These are phyloP conservation scores for Lomographa bimaculata DNA, from an alignment of 2,888 invertebrate genomes.

Conservation along the genomic window DNA sequence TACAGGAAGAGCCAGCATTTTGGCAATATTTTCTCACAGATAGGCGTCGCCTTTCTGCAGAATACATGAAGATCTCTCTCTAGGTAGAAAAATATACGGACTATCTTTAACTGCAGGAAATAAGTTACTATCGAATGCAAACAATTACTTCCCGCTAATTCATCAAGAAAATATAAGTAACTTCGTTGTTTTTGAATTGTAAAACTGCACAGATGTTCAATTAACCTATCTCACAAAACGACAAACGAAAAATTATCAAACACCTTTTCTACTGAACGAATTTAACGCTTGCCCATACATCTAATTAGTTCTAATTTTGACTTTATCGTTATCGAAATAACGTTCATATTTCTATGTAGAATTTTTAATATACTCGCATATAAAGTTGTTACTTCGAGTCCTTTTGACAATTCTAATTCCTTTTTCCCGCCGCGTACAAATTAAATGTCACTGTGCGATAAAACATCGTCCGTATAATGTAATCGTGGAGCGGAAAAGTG, in stretches of 20 bases:
- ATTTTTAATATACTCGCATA: background rate
- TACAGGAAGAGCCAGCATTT: too few species aligned
- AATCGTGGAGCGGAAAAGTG: conserved; percentile 21
- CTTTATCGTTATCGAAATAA: conserved; percentile 4
- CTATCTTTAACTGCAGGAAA: too few species aligned
- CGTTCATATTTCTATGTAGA: conserved; percentile 5
- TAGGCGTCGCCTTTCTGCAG: too few species aligned
- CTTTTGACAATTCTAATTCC: conserved; percentile 49
- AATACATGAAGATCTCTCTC: too few species aligned
- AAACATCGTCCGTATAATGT: conserved; percentile 38
- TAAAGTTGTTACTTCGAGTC: conserved; percentile 22
- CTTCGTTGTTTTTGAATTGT: conserved; percentile 7
- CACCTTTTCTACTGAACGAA: conserved; percentile 16
- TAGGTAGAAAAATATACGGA: too few species aligned
- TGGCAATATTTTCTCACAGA: too few species aligned
- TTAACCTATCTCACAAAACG: conserved; percentile 11
- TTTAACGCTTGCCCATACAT: conserved; percentile 12
- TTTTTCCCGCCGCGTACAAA: conserved; percentile 37
- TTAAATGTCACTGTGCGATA: conserved; percentile 48
- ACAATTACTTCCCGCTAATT: too few species aligned
- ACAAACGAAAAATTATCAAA: conserved; percentile 9
- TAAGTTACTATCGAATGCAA: too few species aligned
- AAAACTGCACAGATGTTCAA: conserved; percentile 15
- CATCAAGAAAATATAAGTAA: background rate
- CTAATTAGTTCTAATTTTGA: too few species aligned